Evolutionary conservation across 2,888 invertebrate genomes (phyloP), one percentile per base, ranked within the genome.

Genomic region (Lasioglossum lativentre): DNA sequence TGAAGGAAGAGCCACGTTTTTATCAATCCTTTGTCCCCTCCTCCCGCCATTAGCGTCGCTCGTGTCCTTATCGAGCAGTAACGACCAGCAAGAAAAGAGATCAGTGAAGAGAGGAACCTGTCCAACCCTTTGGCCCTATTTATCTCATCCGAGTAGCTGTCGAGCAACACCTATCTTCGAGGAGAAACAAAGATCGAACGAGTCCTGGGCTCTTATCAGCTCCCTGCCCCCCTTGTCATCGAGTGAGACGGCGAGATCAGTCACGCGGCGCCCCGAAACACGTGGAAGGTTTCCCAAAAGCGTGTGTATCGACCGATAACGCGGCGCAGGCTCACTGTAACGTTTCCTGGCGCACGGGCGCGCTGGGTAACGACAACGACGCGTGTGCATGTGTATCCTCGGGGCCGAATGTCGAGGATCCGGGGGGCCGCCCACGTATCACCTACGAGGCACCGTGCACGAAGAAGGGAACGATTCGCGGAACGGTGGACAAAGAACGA

Each of bases 271-370:
- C 74, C 52, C n/a, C 78, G 72, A 74, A 87, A 88, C 90, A 91
- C 91, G 90, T 91, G 91, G 89, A 91, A 86, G 75, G 78, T 86
- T 90, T 90, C 90, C 91, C 91, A 87, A 90, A 91, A 91, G 85
- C 90, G 80, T 88, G 71, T 91, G 70, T 91, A 91, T 91, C 90
- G 90, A 91, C 91, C 90, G 91, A 87, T 90, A 84, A 86, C 78
- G 75, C 84, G 84, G 91, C 90, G 90, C 90, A 91, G 89, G 72
- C 90, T 86, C 90, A 85, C 85, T 90, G 77, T 71, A 68, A 74
- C 38, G 72, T 81, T 82, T 59, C 77, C 77, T 40, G 40, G 68
- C 59, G 47, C 78, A 71, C 83, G 68, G 27, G 70, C 73, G 86
- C 83, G 75, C 75, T 59, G 19, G 63, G 63, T 6, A 63, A 63